Percentiles rank a stretch among this genome's conserved stretches.
Conservation (phyloP, 2,797 vertebrate genomes). For the Dendrocincla tyrannina region DNA sequence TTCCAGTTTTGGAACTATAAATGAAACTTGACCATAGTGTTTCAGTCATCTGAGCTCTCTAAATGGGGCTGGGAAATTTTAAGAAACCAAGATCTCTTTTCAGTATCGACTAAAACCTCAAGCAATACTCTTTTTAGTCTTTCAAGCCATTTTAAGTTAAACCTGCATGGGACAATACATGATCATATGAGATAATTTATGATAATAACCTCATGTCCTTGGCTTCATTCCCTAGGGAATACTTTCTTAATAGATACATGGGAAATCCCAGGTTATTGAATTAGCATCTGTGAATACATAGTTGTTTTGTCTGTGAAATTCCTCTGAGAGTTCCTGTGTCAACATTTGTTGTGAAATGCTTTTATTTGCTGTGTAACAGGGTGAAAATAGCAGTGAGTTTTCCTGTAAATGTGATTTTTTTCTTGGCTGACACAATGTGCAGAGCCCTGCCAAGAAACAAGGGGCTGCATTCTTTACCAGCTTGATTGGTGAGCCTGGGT, state of each 20-base stretch:
- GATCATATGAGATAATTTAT: neutral
- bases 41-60: neutral
- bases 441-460: neutral
- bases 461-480: neutral
- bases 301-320: neutral
- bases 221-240: neutral
- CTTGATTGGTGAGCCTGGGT: no score
- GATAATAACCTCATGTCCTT: neutral
- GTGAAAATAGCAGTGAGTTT: constrained; percentile 17
- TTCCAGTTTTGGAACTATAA: neutral
- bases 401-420: constrained; percentile 36
- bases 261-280: neutral
- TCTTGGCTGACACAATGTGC: neutral
- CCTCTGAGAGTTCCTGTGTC: neutral
- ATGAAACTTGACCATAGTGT: neutral
- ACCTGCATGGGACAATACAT: neutral
- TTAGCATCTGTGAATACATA: neutral
- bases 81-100: neutral
- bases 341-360: constrained; percentile 5
- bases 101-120: neutral
- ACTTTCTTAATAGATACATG: neutral
- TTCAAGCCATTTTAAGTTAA: neutral
- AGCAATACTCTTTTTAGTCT: neutral
- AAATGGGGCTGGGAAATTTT: neutral
- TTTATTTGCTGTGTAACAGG: constrained; percentile 24